Percentiles rank a stretch among this genome's conserved stretches.
Evolutionary conservation across 2,797 vertebrate genomes (phyloP).

Genomic region (Calcarius lapponicus): DNA sequence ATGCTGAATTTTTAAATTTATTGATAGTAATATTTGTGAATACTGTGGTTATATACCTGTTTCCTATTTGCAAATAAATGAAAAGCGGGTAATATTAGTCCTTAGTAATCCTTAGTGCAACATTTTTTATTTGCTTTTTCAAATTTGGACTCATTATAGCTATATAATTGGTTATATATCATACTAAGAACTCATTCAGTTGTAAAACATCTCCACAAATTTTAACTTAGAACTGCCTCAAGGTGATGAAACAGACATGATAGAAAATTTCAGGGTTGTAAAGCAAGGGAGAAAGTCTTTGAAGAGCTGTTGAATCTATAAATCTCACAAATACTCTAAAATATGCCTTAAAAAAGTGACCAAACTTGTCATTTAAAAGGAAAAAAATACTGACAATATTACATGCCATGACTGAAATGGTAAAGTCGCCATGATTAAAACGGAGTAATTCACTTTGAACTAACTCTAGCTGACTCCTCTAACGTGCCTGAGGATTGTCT

Average conservation of each 20-base stretch:
- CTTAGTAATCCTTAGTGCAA: conserved; percentile 60
- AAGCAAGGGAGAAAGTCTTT: conserved; percentile 51
- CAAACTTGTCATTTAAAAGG: conserved; percentile 36
- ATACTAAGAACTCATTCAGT: conserved; percentile 67
- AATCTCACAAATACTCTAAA: conserved; percentile 56
- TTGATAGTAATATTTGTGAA: not conserved
- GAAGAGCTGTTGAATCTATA: conserved; percentile 57
- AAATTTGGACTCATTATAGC: conserved; percentile 68
- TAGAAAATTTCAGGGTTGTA: conserved; percentile 58
- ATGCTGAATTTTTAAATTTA: conserved; percentile 23
- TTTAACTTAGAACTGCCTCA: conserved; percentile 61
- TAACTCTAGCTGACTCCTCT: conserved; percentile 75
- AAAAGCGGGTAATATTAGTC: conserved; percentile 31
- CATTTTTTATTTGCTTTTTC: conserved; percentile 69
- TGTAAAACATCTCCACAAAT: conserved; percentile 56
- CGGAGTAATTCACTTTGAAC: conserved; percentile 76
- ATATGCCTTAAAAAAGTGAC: conserved; percentile 59
- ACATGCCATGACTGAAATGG: conserved; percentile 51
- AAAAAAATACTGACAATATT: not conserved
- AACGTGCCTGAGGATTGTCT: conserved; percentile 73
- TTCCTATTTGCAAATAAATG: conserved; percentile 55
- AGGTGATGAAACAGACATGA: conserved; percentile 59
- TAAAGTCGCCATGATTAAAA: conserved; percentile 74
- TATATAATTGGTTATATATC: conserved; percentile 69
- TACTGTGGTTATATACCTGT: not conserved